phyloP scores from a whole-genome alignment of 1,140 invertebrate species.

The Solenopsis fugax region DNA sequence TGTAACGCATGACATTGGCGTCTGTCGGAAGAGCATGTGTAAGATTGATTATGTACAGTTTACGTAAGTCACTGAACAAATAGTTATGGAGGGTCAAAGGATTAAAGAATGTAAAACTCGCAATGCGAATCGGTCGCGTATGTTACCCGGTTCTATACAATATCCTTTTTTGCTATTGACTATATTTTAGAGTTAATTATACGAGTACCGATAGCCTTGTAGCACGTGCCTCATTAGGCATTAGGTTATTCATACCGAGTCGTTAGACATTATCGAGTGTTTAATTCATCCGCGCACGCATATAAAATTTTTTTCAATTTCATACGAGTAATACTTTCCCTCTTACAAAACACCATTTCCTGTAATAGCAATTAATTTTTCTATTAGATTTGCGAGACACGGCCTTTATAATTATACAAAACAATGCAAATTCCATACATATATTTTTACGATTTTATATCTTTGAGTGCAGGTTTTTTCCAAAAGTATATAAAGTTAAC shows the following conservation, averaged over 20 bases:
- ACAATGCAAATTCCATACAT: background rate
- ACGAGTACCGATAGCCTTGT: background rate
- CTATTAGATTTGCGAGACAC: background rate
- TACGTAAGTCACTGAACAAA: conserved; percentile 2
- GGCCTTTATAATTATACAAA: background rate
- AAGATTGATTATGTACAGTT: conserved; percentile 24
- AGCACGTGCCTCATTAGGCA: background rate
- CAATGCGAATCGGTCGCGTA: conserved; percentile 13
- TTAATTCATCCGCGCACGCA: background rate
- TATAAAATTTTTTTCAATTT: background rate
- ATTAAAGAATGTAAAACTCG: conserved; percentile 27
- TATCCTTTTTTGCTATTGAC: background rate
- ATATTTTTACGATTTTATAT: background rate
- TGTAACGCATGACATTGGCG: conserved; percentile 11
- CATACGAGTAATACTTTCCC: background rate
- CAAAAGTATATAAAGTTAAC: background rate
- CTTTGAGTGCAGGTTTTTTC: background rate
- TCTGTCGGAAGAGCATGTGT: conserved; percentile 10
- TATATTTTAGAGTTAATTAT: conserved; percentile 37
- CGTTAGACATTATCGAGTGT: background rate
- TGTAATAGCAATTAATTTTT: background rate
- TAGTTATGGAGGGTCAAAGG: conserved; percentile 32
- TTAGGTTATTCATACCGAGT: background rate
- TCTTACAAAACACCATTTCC: background rate
- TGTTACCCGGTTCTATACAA: background rate